Evolutionary conservation across 1,140 invertebrate genomes (phyloP).

Genomic region (Drosophila navojoa): DNA sequence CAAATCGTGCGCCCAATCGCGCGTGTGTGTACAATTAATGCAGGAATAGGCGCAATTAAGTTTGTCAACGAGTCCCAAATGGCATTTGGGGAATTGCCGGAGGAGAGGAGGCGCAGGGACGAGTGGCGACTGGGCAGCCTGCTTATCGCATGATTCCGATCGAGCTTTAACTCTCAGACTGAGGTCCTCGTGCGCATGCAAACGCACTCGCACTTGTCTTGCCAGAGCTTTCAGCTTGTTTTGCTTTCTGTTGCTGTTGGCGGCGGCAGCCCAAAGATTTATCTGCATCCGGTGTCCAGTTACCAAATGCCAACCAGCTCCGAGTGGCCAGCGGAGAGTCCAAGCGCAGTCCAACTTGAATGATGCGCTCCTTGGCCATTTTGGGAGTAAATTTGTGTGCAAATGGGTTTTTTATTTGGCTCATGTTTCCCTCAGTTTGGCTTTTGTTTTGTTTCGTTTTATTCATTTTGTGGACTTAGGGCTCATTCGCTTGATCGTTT

Average conservation of each 20-base stretch:
- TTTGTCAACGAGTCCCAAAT: slow-evolving; percentile 60
- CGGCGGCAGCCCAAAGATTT: slow-evolving; percentile 72
- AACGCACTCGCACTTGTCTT: slow-evolving; percentile 52
- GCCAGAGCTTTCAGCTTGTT: slow-evolving; percentile 38
- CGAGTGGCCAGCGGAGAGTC: slow-evolving; percentile 21
- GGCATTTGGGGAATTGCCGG: background rate
- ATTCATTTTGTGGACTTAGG: background rate
- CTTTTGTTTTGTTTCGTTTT: slow-evolving; percentile 7
- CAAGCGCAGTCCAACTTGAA: slow-evolving; percentile 61
- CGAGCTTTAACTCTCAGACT: slow-evolving; percentile 68
- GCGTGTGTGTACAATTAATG: slow-evolving; percentile 83
- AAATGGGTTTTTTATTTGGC: slow-evolving; percentile 81
- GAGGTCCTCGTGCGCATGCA: slow-evolving; percentile 21
- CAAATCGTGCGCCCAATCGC: slow-evolving; percentile 51
- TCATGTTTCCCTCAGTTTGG: slow-evolving; percentile 65
- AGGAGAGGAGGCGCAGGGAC: background rate
- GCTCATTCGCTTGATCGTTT: slow-evolving; percentile 14
- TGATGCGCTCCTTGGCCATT: slow-evolving; percentile 75
- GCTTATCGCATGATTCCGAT: slow-evolving; percentile 81
- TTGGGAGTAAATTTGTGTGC: slow-evolving; percentile 80
- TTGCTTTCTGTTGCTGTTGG: slow-evolving; percentile 29
- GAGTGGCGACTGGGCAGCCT: slow-evolving; percentile 28
- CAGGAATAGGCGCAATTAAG: slow-evolving; percentile 82
- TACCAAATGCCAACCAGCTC: slow-evolving; percentile 67
- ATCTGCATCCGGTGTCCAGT: slow-evolving; percentile 83